A percentile compares a stretch with the other conserved stretches of the same genome.
These are phyloP conservation scores for Eonycteris spelaea DNA, from an alignment of 2,113 vertebrate species.

Conservation along the genomic window DNA sequence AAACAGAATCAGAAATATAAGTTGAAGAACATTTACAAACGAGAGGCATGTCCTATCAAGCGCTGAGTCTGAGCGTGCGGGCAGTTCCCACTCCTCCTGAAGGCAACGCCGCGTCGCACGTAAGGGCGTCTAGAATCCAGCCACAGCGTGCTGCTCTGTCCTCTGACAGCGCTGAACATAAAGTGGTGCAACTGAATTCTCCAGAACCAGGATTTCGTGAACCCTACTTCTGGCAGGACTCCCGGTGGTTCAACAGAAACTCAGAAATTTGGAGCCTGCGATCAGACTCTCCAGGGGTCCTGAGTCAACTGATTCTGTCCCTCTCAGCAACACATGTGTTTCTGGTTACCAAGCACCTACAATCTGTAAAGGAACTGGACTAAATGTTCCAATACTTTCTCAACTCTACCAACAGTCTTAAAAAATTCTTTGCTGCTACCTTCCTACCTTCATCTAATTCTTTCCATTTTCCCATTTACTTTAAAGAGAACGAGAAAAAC, in stretches of 20 bases:
- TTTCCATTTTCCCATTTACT: not conserved
- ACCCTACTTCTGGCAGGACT: not conserved
- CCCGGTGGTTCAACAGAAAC: not conserved
- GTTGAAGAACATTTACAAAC: not conserved
- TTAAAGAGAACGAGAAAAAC: constrained; percentile 3
- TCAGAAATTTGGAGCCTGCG: not conserved
- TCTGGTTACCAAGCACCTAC: not conserved
- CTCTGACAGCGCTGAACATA: accelerated
- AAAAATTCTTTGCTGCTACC: not conserved
- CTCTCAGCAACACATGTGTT: not conserved
- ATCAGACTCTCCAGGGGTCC: too few species aligned
- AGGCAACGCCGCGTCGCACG: not conserved
- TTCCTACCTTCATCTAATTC: not conserved
- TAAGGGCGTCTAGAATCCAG: not conserved
- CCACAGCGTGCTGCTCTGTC: too few species aligned
- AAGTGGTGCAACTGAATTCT: not conserved
- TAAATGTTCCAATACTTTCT: not conserved
- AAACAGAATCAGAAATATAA: constrained; percentile 50
- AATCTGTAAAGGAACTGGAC: not conserved
- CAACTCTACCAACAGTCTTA: not conserved
- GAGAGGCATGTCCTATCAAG: not conserved
- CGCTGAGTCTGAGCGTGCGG: accelerated
- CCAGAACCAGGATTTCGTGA: not conserved
- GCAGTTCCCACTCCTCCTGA: too few species aligned
- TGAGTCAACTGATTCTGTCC: not conserved